phyloP scores from a whole-genome alignment of 2,888 invertebrate species.

The Conus canariensis region DNA sequence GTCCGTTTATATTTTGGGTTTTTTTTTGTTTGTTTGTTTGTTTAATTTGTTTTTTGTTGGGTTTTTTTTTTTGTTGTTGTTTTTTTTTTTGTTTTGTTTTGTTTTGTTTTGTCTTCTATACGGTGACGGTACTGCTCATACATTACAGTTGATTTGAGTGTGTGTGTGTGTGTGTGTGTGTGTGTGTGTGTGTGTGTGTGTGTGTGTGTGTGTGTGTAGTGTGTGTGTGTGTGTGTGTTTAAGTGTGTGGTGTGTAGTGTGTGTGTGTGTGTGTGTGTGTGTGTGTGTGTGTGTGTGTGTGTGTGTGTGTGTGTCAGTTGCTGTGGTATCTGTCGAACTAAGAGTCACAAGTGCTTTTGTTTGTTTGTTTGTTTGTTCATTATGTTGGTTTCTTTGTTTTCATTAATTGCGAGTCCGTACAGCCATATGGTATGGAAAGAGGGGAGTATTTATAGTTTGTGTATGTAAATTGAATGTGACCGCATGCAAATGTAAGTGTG shows the following conservation, averaged over 20 bases:
- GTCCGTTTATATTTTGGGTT: too few relatives aligned
- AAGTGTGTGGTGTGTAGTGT: background rate
- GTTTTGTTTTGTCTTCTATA: too few relatives aligned
- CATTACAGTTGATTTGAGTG: background rate
- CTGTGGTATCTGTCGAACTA: background rate
- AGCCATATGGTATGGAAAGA: too few relatives aligned
- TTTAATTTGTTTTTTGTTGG: too few relatives aligned
- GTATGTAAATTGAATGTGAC: background rate
- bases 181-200: background rate
- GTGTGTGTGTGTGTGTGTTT: background rate
- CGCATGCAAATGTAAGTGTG: background rate
- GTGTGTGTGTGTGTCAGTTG: background rate
- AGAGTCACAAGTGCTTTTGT: background rate
- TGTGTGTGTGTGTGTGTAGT: background rate
- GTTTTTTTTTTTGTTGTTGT: too few relatives aligned
- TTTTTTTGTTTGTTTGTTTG: too few relatives aligned
- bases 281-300: background rate
- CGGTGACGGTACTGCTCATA: too few relatives aligned
- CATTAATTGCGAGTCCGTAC: too few relatives aligned
- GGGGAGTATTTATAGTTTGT: background rate
- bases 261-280: conserved; percentile 13
- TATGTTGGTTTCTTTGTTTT: too few relatives aligned
- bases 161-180: conserved; percentile 20
- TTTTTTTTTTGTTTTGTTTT: too few relatives aligned
- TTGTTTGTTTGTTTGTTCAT: background rate